Evolutionary conservation across 1,140 invertebrate species (phyloP).

Genomic region (Drosophila nikananu): DNA sequence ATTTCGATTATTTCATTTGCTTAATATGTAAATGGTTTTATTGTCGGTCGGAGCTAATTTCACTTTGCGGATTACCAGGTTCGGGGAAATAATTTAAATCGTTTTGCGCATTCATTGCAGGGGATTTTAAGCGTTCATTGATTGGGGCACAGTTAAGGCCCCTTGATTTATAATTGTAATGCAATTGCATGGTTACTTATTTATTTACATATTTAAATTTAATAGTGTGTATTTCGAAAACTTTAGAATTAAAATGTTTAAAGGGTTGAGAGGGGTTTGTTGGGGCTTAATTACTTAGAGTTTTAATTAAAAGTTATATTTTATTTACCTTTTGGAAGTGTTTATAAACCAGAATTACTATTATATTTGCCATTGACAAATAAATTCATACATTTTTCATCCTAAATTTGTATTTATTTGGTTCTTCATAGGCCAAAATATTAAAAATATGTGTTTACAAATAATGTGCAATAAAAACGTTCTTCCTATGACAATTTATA

Average conservation of each 20-base stretch:
- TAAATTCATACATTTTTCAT: no score
- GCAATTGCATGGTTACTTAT: slow-evolving; percentile 14
- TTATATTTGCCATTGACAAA: neutral
- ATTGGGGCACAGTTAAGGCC: slow-evolving; percentile 37
- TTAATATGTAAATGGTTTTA: slow-evolving; percentile 51
- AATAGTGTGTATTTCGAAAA: neutral
- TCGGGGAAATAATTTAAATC: slow-evolving; percentile 50
- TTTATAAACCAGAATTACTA: no score
- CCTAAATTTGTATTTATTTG: no score
- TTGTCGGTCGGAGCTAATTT: slow-evolving; percentile 47
- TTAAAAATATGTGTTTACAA: neutral
- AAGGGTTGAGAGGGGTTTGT: neutral
- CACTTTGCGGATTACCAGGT: slow-evolving; percentile 45
- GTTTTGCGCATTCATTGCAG: slow-evolving; percentile 18
- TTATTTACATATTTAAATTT: slow-evolving; percentile 30
- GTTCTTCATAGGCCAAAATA: no score
- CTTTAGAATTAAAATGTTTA: neutral
- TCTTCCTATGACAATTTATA: neutral
- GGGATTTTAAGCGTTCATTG: slow-evolving; percentile 22
- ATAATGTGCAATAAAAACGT: neutral
- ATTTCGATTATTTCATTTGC: slow-evolving; percentile 49
- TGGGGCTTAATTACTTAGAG: neutral
- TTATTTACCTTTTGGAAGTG: neutral
- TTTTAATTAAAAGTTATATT: neutral
- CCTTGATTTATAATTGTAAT: slow-evolving; percentile 52